phyloP scores from a whole-genome alignment of 2,888 invertebrate genomes.

The Hyposoter dolosus region DNA sequence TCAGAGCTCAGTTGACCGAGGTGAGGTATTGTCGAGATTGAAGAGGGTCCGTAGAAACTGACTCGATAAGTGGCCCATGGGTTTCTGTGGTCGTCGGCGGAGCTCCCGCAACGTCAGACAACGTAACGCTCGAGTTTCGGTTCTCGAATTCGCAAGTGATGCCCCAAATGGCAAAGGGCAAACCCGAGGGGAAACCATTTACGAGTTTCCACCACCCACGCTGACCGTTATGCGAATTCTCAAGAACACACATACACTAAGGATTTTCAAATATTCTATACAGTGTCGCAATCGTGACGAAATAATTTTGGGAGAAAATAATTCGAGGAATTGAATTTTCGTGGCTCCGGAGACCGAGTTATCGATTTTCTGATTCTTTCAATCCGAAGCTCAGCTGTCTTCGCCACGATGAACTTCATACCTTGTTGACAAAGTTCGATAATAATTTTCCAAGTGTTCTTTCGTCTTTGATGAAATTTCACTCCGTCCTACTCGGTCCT shows the following conservation, averaged over 20 bases:
- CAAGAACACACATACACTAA: background rate
- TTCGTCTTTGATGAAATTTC: background rate
- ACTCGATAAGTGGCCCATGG: constrained; percentile 51
- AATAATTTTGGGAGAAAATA: background rate
- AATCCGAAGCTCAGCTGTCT: background rate
- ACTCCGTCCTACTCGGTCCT: background rate
- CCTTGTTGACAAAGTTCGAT: background rate
- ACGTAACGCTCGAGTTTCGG: constrained; percentile 50
- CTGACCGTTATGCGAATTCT: constrained; percentile 38
- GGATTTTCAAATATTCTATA: background rate
- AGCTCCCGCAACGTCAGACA: constrained; percentile 34
- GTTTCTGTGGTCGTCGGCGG: constrained; percentile 34
- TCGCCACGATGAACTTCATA: background rate
- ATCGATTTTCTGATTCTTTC: background rate
- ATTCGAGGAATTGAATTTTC: background rate
- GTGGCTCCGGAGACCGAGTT: too few species aligned
- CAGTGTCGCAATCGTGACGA: background rate
- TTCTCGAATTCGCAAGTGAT: constrained; percentile 55
- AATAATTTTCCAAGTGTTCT: background rate
- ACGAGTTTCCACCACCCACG: constrained; percentile 10
- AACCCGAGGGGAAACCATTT: constrained; percentile 30
- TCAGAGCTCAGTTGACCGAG: constrained; percentile 17
- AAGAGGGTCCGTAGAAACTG: constrained; percentile 50
- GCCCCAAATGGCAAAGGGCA: constrained; percentile 35
- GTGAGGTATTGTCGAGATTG: constrained; percentile 43